These are phyloP conservation scores for Pygmarrhopalites habei DNA, from an alignment of 1,140 invertebrate species.

Conservation along the genomic window DNA sequence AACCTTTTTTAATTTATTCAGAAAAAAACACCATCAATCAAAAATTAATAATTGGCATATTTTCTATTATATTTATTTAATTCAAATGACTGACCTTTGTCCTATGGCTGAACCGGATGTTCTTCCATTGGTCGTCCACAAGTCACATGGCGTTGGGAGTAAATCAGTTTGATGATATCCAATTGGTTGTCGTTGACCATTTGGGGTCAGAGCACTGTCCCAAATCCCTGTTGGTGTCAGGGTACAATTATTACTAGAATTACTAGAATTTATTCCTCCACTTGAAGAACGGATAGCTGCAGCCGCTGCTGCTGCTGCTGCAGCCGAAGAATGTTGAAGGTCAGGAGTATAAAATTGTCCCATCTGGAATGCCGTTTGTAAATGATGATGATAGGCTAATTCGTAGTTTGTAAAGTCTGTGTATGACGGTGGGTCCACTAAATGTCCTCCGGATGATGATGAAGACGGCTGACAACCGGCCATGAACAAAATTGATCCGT, in stretches of 20 bases:
- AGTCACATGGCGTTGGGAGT: not conserved
- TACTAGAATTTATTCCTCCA: not conserved
- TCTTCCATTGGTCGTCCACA: not conserved
- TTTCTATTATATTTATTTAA: not conserved
- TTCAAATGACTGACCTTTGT: not conserved
- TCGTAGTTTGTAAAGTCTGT: slow-evolving; percentile 30
- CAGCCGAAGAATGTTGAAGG: slow-evolving; percentile 34
- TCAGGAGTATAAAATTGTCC: slow-evolving; percentile 37
- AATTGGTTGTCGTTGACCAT: slow-evolving; percentile 3
- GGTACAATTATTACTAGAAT: not conserved
- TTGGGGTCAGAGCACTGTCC: slow-evolving; percentile 1
- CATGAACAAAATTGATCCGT: not conserved
- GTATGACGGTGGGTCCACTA: not conserved
- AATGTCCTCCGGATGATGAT: not conserved
- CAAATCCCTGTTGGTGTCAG: not conserved
- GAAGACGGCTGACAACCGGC: slow-evolving; percentile 3
- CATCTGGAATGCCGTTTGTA: slow-evolving; percentile 36
- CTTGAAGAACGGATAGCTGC: slow-evolving; percentile 16
- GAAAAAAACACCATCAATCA: not conserved
- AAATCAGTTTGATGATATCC: slow-evolving; percentile 2
- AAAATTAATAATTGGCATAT: not conserved
- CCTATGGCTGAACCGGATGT: not conserved
- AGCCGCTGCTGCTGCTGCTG: slow-evolving; percentile 39
- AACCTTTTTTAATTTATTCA: slow-evolving; percentile 15
- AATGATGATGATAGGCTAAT: slow-evolving; percentile 34